phyloP scores from a whole-genome alignment of 2,888 invertebrate genomes.

The Chrysolina oricalcia region DNA sequence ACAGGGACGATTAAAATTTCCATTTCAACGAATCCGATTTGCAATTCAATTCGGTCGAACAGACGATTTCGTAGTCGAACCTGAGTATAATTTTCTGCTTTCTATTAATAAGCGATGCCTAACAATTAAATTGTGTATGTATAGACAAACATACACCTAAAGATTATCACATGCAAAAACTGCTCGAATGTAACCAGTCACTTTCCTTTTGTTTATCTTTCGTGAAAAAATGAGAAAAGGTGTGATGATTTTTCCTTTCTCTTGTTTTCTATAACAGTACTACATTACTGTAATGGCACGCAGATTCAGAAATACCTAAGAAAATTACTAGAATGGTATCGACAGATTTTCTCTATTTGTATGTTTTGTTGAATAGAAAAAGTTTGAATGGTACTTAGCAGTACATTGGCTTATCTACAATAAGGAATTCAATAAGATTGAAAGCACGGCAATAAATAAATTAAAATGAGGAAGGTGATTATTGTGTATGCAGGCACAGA shows the following conservation, averaged over 20 bases:
- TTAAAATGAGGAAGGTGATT: neutral
- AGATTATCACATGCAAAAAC: slow-evolving; percentile 9
- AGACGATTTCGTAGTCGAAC: neutral
- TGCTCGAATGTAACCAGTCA: neutral
- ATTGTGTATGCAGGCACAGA: neutral
- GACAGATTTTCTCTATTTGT: neutral
- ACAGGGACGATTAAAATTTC: slow-evolving; percentile 14
- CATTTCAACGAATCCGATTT: slow-evolving; percentile 8
- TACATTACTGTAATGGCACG: too few species aligned
- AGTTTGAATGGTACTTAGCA: slow-evolving; percentile 18
- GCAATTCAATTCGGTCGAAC: neutral
- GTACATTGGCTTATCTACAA: neutral
- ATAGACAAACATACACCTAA: slow-evolving; percentile 7
- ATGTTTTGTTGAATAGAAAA: neutral
- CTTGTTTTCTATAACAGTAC: neutral
- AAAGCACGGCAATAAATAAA: neutral
- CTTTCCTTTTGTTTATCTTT: slow-evolving; percentile 5
- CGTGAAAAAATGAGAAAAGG: slow-evolving; percentile 7
- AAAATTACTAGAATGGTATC: neutral
- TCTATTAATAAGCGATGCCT: slow-evolving; percentile 16
- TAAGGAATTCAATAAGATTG: neutral
- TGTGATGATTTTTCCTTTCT: slow-evolving; percentile 17
- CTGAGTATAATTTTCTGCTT: slow-evolving; percentile 12
- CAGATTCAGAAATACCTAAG: neutral
- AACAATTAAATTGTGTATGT: slow-evolving; percentile 30